Evolutionary conservation across 2,797 vertebrate genomes (phyloP).

Genomic region (Gymnodraco acuticeps): DNA sequence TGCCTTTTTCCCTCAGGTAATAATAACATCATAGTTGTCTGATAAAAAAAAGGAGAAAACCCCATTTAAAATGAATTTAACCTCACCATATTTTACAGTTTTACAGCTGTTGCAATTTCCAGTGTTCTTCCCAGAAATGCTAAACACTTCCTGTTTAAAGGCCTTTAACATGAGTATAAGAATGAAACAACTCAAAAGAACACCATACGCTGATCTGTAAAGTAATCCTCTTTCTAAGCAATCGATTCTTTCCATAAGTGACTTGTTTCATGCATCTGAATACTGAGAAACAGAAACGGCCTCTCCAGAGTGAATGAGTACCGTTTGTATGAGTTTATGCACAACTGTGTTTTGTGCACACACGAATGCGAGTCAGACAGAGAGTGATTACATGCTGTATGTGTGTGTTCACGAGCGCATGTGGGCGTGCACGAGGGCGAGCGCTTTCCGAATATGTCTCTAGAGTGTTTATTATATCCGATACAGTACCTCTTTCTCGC

Average conservation of each 20-base stretch:
- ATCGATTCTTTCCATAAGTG: conserved; percentile 25
- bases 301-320: conserved; percentile 41
- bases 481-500: conserved; percentile 94
- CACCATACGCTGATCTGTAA: background rate
- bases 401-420: conserved; percentile 33
- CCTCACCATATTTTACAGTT: too few species aligned
- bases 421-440: conserved; percentile 40
- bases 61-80: background rate
- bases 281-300: conserved; percentile 19
- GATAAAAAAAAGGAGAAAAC: conserved; percentile 2
- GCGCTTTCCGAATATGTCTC: conserved; percentile 79
- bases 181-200: background rate
- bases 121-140: background rate
- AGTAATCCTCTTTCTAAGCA: conserved; percentile 21
- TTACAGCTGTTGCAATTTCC: background rate
- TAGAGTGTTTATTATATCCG: conserved; percentile 94
- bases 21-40: background rate
- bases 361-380: conserved; percentile 20
- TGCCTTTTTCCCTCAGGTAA: background rate
- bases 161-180: background rate
- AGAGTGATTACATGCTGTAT: conserved; percentile 38
- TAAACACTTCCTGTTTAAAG: conserved; percentile 12
- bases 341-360: conserved; percentile 41
- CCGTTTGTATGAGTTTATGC: conserved; percentile 58
- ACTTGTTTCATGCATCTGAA: conserved; percentile 30